Evolutionary conservation across 2,797 vertebrate species (phyloP).

Genomic region (Gobio occitaniae): DNA sequence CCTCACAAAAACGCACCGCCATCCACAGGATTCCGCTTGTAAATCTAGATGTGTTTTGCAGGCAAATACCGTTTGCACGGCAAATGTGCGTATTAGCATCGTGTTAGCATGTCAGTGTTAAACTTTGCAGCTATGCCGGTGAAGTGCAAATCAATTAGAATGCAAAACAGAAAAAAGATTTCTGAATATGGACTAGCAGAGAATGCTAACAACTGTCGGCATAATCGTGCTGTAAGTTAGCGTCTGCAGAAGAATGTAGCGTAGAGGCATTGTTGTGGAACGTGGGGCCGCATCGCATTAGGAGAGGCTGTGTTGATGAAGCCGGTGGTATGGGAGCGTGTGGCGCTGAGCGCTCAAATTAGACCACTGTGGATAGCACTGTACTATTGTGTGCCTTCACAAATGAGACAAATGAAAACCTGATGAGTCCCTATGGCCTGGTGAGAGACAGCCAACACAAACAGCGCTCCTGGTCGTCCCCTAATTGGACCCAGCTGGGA

Average conservation of each 20-base stretch:
- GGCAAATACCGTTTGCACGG: background rate
- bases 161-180: conserved; percentile 26
- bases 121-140: background rate
- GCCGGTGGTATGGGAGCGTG: conserved; percentile 33
- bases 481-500: conserved; percentile 65
- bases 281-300: conserved; percentile 24
- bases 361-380: conserved; percentile 50
- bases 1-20: conserved; percentile 5
- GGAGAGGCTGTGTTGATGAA: conserved; percentile 34
- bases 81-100: background rate
- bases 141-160: background rate
- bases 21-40: conserved; percentile 6
- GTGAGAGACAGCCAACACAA: conserved; percentile 59
- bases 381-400: conserved; percentile 53
- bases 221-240: conserved; percentile 1
- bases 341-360: conserved; percentile 47
- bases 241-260: background rate
- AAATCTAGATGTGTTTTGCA: conserved; percentile 9
- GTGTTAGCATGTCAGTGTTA: background rate
- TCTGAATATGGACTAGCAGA: background rate
- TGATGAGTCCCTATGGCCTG: conserved; percentile 59
- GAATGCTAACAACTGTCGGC: background rate
- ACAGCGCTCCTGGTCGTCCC: conserved; percentile 57
- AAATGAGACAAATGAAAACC: conserved; percentile 62
- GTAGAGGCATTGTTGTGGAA: conserved; percentile 26